phyloP scores from a whole-genome alignment of 2,888 invertebrate species.

The Xestia c-nigrum region DNA sequence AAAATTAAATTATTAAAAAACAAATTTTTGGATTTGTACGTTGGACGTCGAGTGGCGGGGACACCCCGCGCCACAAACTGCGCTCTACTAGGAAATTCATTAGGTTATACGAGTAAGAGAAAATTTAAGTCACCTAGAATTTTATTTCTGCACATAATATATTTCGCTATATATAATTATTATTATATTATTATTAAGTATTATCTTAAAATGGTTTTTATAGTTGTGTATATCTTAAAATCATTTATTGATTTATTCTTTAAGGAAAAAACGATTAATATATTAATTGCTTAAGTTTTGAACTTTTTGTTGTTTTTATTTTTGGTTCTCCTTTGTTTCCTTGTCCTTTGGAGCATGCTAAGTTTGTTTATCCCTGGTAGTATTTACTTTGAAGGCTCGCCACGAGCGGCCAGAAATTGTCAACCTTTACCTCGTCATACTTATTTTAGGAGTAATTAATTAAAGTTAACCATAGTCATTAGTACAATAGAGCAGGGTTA shows the following conservation, averaged over 20 bases:
- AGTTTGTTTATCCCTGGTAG: conserved; percentile 76
- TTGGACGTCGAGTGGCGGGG: conserved; percentile 85
- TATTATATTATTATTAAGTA: conserved; percentile 91
- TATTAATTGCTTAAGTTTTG: conserved; percentile 91
- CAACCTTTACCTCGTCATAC: conserved; percentile 89
- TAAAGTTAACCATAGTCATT: conserved; percentile 90
- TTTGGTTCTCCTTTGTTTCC: conserved; percentile 80
- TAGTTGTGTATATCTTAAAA: conserved; percentile 90
- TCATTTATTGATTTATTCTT: conserved; percentile 90
- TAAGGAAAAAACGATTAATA: conserved; percentile 90
- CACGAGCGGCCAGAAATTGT: conserved; percentile 83
- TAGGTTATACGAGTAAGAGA: conserved; percentile 90
- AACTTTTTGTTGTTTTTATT: conserved; percentile 88
- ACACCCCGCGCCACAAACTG: conserved; percentile 71
- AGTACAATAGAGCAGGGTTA: conserved; percentile 91
- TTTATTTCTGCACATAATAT: conserved; percentile 91
- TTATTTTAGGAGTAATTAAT: conserved; percentile 90
- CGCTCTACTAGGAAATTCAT: conserved; percentile 89
- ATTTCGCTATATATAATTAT: conserved; percentile 91
- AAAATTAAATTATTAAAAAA: conserved; percentile 87
- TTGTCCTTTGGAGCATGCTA: conserved; percentile 80
- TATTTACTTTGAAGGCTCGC: conserved; percentile 78
- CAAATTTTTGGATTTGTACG: conserved; percentile 86
- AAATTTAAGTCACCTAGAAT: conserved; percentile 91
- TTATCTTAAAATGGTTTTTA: conserved; percentile 91